These are phyloP conservation scores for Zeuzera pyrina DNA, from an alignment of 2,888 invertebrate genomes.

Conservation along the genomic window DNA sequence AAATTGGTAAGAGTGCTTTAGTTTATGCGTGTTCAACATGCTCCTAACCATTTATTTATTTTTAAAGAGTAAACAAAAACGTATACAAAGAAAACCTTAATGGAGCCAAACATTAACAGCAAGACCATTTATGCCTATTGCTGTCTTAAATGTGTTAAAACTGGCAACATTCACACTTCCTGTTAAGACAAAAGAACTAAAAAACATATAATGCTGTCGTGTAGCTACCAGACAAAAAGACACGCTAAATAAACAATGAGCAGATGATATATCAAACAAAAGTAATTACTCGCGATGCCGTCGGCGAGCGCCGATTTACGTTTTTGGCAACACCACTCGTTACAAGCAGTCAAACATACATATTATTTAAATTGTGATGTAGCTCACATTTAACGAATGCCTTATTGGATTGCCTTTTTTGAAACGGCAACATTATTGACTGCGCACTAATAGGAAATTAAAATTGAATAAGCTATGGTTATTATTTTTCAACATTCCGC, in stretches of 20 bases:
- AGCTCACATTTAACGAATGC: conserved; percentile 31
- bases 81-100: no score
- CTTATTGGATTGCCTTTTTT: conserved; percentile 18
- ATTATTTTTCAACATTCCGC: no score
- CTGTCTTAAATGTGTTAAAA: no score
- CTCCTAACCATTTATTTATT: no score
- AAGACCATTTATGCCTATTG: no score
- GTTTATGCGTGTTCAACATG: no score
- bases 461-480: background rate
- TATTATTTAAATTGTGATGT: conserved; percentile 35
- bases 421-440: conserved; percentile 21
- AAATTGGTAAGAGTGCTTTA: no score
- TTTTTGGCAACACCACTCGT: conserved; percentile 33
- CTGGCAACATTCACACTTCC: conserved; percentile 12
- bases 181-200: conserved; percentile 15
- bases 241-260: conserved; percentile 58
- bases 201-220: conserved; percentile 12
- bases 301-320: conserved; percentile 43
- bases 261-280: conserved; percentile 56
- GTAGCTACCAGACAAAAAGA: conserved; percentile 50
- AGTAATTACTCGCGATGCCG: conserved; percentile 50
- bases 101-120: no score
- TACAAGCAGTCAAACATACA: conserved; percentile 29
- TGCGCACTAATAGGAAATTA: conserved; percentile 8
- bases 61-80: no score